phyloP scores from a whole-genome alignment of 2,113 vertebrate species.

The Plestiodon gilberti region DNA sequence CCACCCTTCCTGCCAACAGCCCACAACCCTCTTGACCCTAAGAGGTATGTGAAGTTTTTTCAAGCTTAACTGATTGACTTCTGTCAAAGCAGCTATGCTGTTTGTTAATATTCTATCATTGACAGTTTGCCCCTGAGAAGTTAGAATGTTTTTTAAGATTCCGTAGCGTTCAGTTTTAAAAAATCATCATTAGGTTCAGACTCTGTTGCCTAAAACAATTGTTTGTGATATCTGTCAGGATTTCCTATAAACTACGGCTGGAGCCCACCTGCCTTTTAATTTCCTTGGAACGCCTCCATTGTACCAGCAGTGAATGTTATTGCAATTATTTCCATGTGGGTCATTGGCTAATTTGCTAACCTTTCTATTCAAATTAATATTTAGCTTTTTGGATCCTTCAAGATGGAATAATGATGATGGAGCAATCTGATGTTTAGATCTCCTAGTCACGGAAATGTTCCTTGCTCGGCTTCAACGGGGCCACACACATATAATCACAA shows the following conservation, averaged over 20 bases:
- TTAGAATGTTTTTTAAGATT: neutral
- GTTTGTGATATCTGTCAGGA: conserved; percentile 75
- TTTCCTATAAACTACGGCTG: conserved; percentile 66
- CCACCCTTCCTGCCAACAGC: neutral
- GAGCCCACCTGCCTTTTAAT: conserved; percentile 75
- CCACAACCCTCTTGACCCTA: neutral
- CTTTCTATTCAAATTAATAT: conserved; percentile 86
- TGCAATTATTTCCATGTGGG: conserved; percentile 56
- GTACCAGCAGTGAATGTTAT: conserved; percentile 45
- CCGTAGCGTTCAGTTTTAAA: neutral
- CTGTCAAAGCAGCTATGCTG: neutral
- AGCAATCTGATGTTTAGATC: conserved; percentile 80
- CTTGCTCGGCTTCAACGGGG: conserved; percentile 78
- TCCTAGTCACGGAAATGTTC: conserved; percentile 85
- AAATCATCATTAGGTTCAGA: conserved; percentile 42
- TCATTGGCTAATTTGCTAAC: conserved; percentile 70
- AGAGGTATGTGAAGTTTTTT: neutral
- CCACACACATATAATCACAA: conserved; percentile 87
- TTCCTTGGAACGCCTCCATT: conserved; percentile 46
- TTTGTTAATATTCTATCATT: neutral
- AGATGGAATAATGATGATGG: conserved; percentile 76
- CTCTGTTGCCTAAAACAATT: conserved; percentile 60
- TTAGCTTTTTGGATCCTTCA: conserved; percentile 79
- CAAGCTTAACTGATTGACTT: neutral
- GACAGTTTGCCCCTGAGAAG: neutral